Conservation (phyloP, 2,888 invertebrate species). For the Clivina fossor region DNA sequence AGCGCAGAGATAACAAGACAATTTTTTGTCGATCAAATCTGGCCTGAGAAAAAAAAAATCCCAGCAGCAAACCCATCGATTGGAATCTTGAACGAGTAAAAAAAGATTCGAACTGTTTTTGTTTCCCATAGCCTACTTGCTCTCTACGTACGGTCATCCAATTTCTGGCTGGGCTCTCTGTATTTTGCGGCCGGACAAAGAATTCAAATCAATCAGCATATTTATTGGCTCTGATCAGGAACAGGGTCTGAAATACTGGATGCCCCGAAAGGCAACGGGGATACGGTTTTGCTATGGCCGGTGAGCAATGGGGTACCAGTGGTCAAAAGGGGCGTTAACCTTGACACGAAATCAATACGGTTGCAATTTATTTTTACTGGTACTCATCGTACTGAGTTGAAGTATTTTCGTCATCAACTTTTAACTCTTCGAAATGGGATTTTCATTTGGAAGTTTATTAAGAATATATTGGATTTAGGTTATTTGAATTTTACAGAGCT, state of each 20-base stretch:
- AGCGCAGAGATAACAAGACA: constrained; percentile 17
- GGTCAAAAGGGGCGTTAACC: constrained; percentile 17
- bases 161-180: constrained; percentile 27
- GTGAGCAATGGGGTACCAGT: constrained; percentile 2
- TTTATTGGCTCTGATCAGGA: constrained; percentile 31
- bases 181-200: constrained; percentile 22
- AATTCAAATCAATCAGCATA: constrained; percentile 33
- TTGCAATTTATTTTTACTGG: constrained; percentile 18
- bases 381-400: not conserved
- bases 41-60: constrained; percentile 6
- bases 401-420: not conserved
- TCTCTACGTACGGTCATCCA: constrained; percentile 24
- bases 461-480: not conserved
- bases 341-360: constrained; percentile 23
- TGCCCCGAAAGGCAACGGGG: not conserved
- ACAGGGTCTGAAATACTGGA: constrained; percentile 6
- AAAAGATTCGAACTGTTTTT: constrained; percentile 22
- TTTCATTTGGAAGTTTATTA: not conserved
- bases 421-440: too few species aligned
- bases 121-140: constrained; percentile 14
- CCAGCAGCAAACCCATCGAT: not conserved
- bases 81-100: constrained; percentile 1
- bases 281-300: not conserved
- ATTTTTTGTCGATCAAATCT: too few species aligned
- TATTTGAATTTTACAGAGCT: too few species aligned